Evolutionary conservation across 2,113 vertebrate species (phyloP), one percentile per base, ranked within the genome.

Genomic region (Melanerpes aurifrons): DNA sequence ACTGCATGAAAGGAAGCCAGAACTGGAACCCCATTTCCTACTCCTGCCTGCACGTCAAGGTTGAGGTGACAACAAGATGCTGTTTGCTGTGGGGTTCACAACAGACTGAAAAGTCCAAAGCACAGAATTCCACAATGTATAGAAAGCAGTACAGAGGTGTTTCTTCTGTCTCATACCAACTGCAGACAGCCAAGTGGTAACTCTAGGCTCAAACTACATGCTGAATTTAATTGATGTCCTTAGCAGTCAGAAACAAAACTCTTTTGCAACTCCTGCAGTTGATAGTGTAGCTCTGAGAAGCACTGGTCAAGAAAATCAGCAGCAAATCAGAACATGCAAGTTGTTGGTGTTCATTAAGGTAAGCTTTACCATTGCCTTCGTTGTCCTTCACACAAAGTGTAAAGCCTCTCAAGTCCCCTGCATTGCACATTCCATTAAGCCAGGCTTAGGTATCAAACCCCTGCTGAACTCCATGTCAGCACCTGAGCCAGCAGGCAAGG

Each of bases 381-480:
- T 16, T 40, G 21, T 22, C 5, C n/a, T 89, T 71, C 20, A 15
- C 24, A 79, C 58, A 37, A 31, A 9, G 64, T 22, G 3, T 16
- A 22, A 40, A 61, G 17, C 17, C 54, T 53, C 32, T 35, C 54
- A 15, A 72, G 15, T 29, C 15, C 25, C 26, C 54, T 56, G 28
- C 40, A n/a, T 3, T 67, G 16, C 48, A 62, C 9, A 4, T 17
- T 53, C 26, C 31, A 70, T 57, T 45, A 28, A 0, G 0, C n/a
- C 53, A 63, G 64, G 45, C 25, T 25, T 26, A 10, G 0, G 6
- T 5, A 10, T 10, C 26, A 35, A 12, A 15, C 25, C 9, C 21
- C 8, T 20, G 21, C 24, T 47, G 31, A 66, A 62, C 22, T 45
- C 8, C 29, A 9, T 7, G 63, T 45, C 53, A 82, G 67, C 72